Base-by-base conservation (phyloP, 1,140 invertebrate species). In the Cydia pomonella region DNA sequence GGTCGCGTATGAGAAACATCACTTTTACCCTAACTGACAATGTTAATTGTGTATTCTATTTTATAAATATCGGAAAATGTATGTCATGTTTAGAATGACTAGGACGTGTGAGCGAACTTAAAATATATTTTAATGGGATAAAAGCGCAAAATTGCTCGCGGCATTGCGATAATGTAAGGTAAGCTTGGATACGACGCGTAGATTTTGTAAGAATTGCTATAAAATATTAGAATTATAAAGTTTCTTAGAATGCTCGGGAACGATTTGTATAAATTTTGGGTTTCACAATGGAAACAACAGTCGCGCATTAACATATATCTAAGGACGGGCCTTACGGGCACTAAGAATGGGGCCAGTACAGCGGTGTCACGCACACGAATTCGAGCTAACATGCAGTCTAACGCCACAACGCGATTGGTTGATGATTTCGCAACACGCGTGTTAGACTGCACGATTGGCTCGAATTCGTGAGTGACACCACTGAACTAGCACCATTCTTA, bases 161-260 rank as follows among this genome's bases (percentile, higher is more conserved):
- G 27, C 27, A 69, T 7, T 12, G 23, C 63, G 27, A 16, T 64
- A 69, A 33, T 41, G 29, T 69, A 69, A 38, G 53, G 64, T 62
- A 72, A 75, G 50, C 13, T 21, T 12, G 16, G 21, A 59, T 59
- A 59, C 71, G 73, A 75, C 72, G 53, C 53, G 80, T 85, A 85
- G 82, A 82, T 85, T 85, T 83, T 83, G 75, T 85, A 84, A 78
- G 73, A 75, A 44, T 75, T 75, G 59, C 73, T 76, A 75, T 73
- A 69, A 62, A 73, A 72, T 73, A 63, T 71, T 53, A 62, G 64
- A 25, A 50, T 73, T 50, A n/a, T n/a, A 73, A 73, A 72, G 59
- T 75, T 59, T 59, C 53, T 59, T 59, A 23, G 53, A 23, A 59
- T 23, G 53, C 21, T 59, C 53, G 10, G n/a, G 53, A 59, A 59